These are phyloP conservation scores for Ammodytes marinus DNA, from an alignment of 2,113 vertebrate species.

Conservation along the genomic window DNA sequence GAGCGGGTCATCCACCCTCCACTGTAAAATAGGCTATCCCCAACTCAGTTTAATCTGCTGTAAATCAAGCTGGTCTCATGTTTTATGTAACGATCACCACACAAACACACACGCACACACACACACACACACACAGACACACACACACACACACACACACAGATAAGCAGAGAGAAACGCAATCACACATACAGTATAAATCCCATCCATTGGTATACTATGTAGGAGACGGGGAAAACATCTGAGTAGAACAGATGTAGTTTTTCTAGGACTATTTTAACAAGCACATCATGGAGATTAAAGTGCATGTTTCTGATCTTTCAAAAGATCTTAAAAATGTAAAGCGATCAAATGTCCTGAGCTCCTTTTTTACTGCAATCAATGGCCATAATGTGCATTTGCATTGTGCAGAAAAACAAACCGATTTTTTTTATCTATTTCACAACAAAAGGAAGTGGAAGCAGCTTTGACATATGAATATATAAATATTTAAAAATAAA, in stretches of 20 bases:
- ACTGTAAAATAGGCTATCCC: slow-evolving; percentile 28
- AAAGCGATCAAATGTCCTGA: neutral
- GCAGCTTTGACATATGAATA: too few species aligned
- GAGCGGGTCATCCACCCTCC: neutral
- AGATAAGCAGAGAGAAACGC: too few species aligned
- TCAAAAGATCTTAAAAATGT: neutral
- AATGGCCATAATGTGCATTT: neutral
- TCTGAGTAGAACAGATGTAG: neutral
- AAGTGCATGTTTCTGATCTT: neutral
- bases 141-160: too few species aligned
- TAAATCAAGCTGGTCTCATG: slow-evolving; percentile 45
- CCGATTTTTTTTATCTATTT: neutral
- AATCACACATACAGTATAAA: too few species aligned
- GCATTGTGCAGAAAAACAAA: neutral
- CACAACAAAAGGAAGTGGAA: neutral
- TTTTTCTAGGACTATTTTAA: slow-evolving; percentile 2
- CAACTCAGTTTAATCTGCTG: slow-evolving; percentile 37
- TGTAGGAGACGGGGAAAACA: neutral
- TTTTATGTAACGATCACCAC: slow-evolving; percentile 48
- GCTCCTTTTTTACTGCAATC: neutral
- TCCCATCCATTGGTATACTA: neutral
- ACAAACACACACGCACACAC: slow-evolving; percentile 18
- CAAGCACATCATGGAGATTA: slow-evolving; percentile 21
- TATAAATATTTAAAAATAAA: neutral
- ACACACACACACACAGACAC: too few species aligned